Evolutionary conservation across 2,888 invertebrate species (phyloP), one percentile per base, ranked within the genome.

Genomic region (Pollenia angustigena): DNA sequence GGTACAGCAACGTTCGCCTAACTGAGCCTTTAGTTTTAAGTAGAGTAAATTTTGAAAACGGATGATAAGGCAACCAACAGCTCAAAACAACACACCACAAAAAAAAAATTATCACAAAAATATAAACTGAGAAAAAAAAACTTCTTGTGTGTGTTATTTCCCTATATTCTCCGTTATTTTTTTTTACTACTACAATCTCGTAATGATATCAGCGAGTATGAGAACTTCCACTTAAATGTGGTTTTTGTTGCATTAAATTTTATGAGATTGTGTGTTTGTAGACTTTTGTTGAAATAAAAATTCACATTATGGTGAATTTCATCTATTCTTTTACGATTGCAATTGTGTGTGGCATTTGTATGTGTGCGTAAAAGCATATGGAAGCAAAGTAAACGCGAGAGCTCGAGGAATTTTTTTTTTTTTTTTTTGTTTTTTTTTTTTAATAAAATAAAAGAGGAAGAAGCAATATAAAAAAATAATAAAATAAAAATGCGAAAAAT

Each of bases 401-500:
- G 44, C 52, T 74, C 32, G 48, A 79, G 50, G 72, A 74, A 69
- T 71, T 50, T 16, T 79, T 56, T 58, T 64, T 52, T 44, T 7
- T 23, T 66, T 42, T 72, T 81, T 68, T n/a, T n/a, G n/a, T 64
- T 52, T 44, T 7, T 23, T 66, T 32, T 71, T 42, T 42, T 50
- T 40, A 56, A 56, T 64, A 16, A 62, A 80, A 71, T 52, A 80
- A 60, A 54, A 52, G 56, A 44, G 62, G 11, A 60, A 71, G 11
- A 16, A 60, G 60, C 71, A 68, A 56, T 60, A 62, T 11, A 23
- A 14, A 75, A 52, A 60, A 56, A 64, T 44, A 71, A 44, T 64
- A 60, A 78, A 64, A 44, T 72, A 84, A 71, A 79, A 79, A 58
- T 79, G 84, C 84, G 60, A 84, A 84, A 62, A 32, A 40, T 66